Conservation (phyloP, 2,888 invertebrate species). For the Drosophila koepferae region DNA sequence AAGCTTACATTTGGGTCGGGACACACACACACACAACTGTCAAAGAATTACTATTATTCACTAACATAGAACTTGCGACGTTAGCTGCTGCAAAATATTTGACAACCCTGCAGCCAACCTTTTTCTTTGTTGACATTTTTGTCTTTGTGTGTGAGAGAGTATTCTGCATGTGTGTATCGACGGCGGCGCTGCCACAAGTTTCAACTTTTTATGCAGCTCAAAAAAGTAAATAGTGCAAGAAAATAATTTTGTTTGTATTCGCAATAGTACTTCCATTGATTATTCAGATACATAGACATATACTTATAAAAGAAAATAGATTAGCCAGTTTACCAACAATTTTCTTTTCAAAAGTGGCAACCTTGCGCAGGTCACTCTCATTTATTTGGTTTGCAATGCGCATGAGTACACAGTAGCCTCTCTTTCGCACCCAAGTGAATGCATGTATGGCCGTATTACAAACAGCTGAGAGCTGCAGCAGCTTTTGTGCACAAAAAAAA, state of each 20-base stretch:
- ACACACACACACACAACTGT: constrained; percentile 2
- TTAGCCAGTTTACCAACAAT: constrained; percentile 16
- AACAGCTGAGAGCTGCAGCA: constrained; percentile 68
- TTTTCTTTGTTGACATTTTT: constrained; percentile 69
- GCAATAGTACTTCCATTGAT: background rate
- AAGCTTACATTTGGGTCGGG: background rate
- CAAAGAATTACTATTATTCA: constrained; percentile 3
- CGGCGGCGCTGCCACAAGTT: constrained; percentile 35
- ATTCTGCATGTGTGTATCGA: constrained; percentile 27
- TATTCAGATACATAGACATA: background rate
- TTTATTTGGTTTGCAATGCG: constrained; percentile 45
- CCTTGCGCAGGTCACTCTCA: constrained; percentile 64
- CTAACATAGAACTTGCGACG: constrained; percentile 7
- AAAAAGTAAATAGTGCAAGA: constrained; percentile 3
- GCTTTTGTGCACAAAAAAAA: constrained; percentile 40
- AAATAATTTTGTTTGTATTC: background rate
- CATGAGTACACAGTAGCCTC: constrained; percentile 56
- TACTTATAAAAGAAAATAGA: background rate
- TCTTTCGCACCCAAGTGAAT: constrained; percentile 30
- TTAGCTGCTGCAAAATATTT: constrained; percentile 29
- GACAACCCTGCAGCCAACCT: constrained; percentile 55
- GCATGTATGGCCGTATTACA: constrained; percentile 42
- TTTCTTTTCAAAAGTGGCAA: constrained; percentile 52
- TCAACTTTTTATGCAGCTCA: constrained; percentile 4
- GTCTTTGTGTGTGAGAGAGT: constrained; percentile 23